Base-by-base conservation (phyloP, 2,113 vertebrate species). In the Bujurquina vittata region DNA sequence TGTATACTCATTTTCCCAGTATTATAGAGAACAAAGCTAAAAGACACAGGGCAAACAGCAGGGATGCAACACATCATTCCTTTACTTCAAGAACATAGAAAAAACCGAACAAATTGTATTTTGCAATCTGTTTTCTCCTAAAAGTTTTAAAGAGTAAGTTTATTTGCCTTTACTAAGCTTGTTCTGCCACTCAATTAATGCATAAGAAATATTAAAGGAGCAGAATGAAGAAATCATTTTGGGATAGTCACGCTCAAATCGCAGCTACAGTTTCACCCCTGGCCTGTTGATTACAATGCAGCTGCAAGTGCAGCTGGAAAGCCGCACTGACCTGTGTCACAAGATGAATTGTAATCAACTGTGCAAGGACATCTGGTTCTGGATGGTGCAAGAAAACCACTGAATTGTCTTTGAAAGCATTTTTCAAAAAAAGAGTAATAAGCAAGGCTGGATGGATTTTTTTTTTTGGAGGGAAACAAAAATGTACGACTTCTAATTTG, bases 221-320 rank as follows among this genome's bases (percentile, higher is more conserved):
- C 26, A 57, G 61, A 69, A 77, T 56, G 23, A 83, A 72, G 43
- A 57, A 56, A 18, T 62, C 20, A 35, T 83, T 83, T 59, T 80
- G 60, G n/a, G 75, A 59, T 72, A 86, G 80, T 85, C 35, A 12
- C 14, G 75, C 79, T 89, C 69, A 83, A 90, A 92, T 93, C 88
- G 87, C 89, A 91, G 91, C 91, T 91, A 88, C 81, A 90, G 89
- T 79, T 90, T 82, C 73, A 90, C 83, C 77, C 60, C 60, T 83
- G 82, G 75, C 83, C 85, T 79, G 72, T 40, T 94, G 94, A 94
- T 94, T 94, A 88, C 59, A 5, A 77, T 93, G 88, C 92, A 92
- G 93, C 89, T 92, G 90, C 10, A 26, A 72, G 75, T 90, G 80
- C 91, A 93, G 92, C 91, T 92, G 87, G 81, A 80, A 84, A 85